Evolutionary conservation across 2,888 invertebrate genomes (phyloP), one percentile per base, ranked within the genome.

Genomic region (Drosophila maculinotata): DNA sequence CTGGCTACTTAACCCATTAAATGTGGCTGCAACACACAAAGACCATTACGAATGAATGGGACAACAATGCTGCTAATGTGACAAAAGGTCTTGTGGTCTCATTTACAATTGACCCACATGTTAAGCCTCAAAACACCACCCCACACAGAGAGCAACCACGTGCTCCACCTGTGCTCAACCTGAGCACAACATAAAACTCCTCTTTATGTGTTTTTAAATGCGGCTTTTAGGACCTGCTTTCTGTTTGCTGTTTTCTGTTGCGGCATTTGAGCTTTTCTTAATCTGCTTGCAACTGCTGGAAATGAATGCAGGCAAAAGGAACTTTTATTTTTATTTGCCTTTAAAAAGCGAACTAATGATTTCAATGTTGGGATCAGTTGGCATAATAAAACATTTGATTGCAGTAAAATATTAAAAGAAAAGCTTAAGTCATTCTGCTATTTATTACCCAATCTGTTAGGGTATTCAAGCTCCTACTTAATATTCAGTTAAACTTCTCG

Each of bases 101-200:
- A 79, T 83, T 86, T 57, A 83, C 81, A 77, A 80, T 83, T 84
- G 77, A 83, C 83, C 83, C 81, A 72, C 66, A 73, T 79, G 67
- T 63, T 51, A 48, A 12, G 42, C 44, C 36, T 35, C n/a, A n/a
- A n/a, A n/a, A n/a, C 17, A 12, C 42, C 41, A 17, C 42, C 38
- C 12, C 30, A 6, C 12, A 15, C 52, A 3, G 3, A 7, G 1
- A 31, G 1, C 6, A 1, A 33, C 15, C 30, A 25, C 30, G 23
- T 31, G 14, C 12, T 15, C 30, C 53, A 62, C 48, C 35, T 63
- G 57, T 15, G 41, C 8, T n/a, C n/a, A n/a, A n/a, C n/a, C n/a
- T 54, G 48, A 31, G 44, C 66, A 58, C 70, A 77, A 57, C 81
- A 77, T 75, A 67, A 77, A 70, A 79, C 72, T 67, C 48, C 63